Evolutionary conservation across 2,888 invertebrate species (phyloP).

Genomic region (Drosophila anceps): DNA sequence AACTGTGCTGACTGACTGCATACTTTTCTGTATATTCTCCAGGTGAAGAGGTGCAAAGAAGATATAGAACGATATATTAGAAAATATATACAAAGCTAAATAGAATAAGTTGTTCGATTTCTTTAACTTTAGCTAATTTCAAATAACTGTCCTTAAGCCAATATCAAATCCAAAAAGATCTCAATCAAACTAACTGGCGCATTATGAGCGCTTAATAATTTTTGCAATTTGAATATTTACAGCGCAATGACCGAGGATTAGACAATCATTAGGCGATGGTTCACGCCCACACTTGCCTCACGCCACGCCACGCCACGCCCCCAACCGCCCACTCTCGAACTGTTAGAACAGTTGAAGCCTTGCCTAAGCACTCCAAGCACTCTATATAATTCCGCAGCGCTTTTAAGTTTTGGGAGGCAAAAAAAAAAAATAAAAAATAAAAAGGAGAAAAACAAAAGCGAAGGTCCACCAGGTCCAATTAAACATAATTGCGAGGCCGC

Average conservation of each 20-base stretch:
- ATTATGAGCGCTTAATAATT: constrained; percentile 1
- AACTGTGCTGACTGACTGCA: no score
- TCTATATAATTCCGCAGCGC: constrained; percentile 37
- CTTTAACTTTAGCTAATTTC: no score
- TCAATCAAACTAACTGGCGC: neutral
- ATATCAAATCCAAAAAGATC: neutral
- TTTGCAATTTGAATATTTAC: constrained; percentile 4
- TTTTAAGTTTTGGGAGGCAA: constrained; percentile 35
- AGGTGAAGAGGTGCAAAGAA: no score
- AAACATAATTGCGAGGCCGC: constrained; percentile 69
- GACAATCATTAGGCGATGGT: constrained; percentile 24
- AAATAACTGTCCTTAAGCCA: neutral
- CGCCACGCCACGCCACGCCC: neutral
- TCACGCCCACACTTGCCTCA: constrained; percentile 12
- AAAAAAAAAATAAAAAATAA: constrained; percentile 33
- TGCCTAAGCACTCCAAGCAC: constrained; percentile 28
- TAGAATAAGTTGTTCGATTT: no score
- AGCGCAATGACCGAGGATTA: constrained; percentile 14
- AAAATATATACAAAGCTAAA: no score
- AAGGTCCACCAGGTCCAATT: constrained; percentile 74
- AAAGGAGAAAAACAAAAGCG: constrained; percentile 29
- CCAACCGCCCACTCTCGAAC: neutral
- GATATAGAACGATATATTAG: no score
- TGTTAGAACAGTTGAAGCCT: constrained; percentile 8
- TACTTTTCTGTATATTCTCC: no score